A percentile compares a stretch with the other conserved stretches of the same genome.
Conservation (phyloP, 1,140 invertebrate species). For the Anadara kagoshimensis region DNA sequence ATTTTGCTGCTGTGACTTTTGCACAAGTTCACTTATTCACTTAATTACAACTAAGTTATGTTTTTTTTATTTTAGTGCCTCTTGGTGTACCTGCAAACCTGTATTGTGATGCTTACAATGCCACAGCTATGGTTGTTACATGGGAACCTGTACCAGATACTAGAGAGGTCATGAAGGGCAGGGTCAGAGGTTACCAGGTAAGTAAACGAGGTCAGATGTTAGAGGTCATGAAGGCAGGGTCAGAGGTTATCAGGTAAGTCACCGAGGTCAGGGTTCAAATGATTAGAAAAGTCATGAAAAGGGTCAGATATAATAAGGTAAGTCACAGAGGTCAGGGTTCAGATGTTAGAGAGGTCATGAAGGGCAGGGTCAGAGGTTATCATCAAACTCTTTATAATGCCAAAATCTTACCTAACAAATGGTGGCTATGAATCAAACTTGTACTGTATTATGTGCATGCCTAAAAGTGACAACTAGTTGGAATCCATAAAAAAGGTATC, state of each 20-base stretch:
- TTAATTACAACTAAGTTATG: too few species aligned
- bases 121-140: conserved; percentile 91
- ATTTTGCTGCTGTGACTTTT: too few species aligned
- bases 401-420: too few species aligned
- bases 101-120: conserved; percentile 86
- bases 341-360: too few species aligned
- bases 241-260: conserved; percentile 78
- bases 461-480: too few species aligned
- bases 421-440: too few species aligned
- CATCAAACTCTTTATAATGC: too few species aligned
- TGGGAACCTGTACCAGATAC: conserved; percentile 91
- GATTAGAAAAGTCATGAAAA: not conserved
- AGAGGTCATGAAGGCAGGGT: not conserved
- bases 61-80: conserved; percentile 81
- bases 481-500: too few species aligned
- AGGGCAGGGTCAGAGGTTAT: too few species aligned
- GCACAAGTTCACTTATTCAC: too few species aligned
- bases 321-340: too few species aligned
- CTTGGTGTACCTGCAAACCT: conserved; percentile 90
- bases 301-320: not conserved
- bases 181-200: conserved; percentile 92
- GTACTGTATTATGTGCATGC: too few species aligned
- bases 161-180: conserved; percentile 88
- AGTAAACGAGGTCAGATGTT: conserved; percentile 47
- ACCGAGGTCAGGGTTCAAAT: not conserved